phyloP scores from a whole-genome alignment of 2,888 invertebrate species.

The Ophioninae sp. region DNA sequence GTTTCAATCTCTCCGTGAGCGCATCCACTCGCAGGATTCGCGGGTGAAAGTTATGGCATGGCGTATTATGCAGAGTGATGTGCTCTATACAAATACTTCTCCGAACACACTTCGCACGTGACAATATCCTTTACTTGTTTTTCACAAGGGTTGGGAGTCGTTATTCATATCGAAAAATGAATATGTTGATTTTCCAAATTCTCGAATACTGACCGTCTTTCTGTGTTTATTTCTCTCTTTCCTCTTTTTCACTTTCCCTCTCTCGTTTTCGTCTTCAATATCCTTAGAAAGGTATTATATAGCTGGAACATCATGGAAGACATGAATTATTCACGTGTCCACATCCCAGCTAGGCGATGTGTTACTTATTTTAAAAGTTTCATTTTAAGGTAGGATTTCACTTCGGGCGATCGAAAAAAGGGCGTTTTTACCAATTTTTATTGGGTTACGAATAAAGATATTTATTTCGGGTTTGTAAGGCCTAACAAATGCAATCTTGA shows the following conservation, averaged over 20 bases:
- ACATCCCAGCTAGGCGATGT: conserved; percentile 1
- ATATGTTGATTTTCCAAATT: conserved; percentile 65
- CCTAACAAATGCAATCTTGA: no score
- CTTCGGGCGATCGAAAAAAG: background rate
- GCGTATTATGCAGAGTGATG: conserved; percentile 38
- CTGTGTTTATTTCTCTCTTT: background rate
- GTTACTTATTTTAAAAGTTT: conserved; percentile 40
- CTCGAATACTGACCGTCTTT: conserved; percentile 13
- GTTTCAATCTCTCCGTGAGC: conserved; percentile 24
- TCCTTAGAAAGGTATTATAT: conserved; percentile 1
- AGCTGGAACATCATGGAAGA: background rate
- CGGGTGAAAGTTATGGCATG: conserved; percentile 18
- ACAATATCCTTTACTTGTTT: conserved; percentile 1
- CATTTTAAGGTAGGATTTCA: conserved; percentile 7
- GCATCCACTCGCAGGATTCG: conserved; percentile 11
- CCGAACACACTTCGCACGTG: conserved; percentile 9
- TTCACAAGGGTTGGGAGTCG: background rate
- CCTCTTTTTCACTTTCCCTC: background rate
- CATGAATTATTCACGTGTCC: conserved; percentile 56
- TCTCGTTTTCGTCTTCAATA: conserved; percentile 15
- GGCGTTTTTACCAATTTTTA: no score
- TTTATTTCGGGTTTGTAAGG: no score
- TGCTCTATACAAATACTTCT: conserved; percentile 28
- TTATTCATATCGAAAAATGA: conserved; percentile 39
- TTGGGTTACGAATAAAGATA: background rate